These are phyloP conservation scores for Sitobion miscanthi DNA, from an alignment of 1,140 invertebrate species.

Conservation along the genomic window DNA sequence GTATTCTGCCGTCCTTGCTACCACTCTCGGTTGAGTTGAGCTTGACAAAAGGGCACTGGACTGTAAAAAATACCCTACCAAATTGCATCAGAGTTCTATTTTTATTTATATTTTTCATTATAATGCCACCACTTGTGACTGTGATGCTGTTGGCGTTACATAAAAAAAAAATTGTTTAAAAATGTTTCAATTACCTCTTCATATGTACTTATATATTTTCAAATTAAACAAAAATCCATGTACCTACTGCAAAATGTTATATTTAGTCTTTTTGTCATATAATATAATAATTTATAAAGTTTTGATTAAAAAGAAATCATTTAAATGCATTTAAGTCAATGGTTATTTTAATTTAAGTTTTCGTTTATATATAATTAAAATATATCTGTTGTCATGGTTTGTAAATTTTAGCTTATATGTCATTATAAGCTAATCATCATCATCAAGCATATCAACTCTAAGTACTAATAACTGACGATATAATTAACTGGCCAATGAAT, in stretches of 20 bases:
- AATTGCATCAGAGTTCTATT: conserved; percentile 7
- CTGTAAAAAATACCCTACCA: conserved; percentile 5
- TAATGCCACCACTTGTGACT: neutral
- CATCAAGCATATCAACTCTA: neutral
- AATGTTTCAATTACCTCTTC: conserved; percentile 23
- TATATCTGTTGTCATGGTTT: neutral
- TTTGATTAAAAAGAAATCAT: too few species aligned
- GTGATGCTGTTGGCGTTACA: neutral
- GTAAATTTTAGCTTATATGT: neutral
- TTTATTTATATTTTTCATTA: conserved; percentile 20
- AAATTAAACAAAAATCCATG: neutral
- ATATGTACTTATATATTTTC: neutral
- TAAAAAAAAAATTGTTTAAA: neutral
- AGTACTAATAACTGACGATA: neutral
- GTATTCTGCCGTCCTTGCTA: neutral
- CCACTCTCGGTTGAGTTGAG: conserved; percentile 15
- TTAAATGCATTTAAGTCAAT: neutral
- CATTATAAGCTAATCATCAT: neutral
- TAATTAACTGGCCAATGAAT: conserved; percentile 1
- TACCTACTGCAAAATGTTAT: neutral
- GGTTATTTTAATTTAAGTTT: neutral
- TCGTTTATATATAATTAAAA: neutral
- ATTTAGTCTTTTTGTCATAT: neutral
- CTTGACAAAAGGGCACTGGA: neutral
- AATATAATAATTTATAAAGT: neutral